phyloP scores from a whole-genome alignment of 35 echinoderm and acorn worm species.

The Apostichopus japonicus region DNA sequence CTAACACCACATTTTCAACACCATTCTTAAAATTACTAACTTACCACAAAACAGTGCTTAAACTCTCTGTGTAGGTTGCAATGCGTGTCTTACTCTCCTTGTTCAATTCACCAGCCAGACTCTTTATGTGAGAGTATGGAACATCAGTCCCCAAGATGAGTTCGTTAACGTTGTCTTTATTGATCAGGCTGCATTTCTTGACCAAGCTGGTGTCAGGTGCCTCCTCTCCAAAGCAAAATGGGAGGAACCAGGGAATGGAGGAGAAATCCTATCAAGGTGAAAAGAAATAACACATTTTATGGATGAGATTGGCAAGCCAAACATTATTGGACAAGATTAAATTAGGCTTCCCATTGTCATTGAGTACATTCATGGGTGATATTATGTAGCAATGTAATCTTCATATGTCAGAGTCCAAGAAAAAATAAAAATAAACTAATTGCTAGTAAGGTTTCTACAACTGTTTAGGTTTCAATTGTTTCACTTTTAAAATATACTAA shows the following conservation, averaged over 20 bases:
- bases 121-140: conserved; percentile 84
- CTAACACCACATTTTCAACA: no score
- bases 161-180: conserved; percentile 77
- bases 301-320: neutral
- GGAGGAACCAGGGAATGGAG: conserved; percentile 80
- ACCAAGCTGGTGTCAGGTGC: conserved; percentile 79
- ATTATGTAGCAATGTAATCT: neutral
- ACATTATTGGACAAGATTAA: neutral
- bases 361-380: neutral
- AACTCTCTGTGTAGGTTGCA: conserved; percentile 67
- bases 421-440: no score
- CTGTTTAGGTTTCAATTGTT: no score
- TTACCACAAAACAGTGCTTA: conserved; percentile 90
- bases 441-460: no score
- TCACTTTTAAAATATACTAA: no score
- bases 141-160: conserved; percentile 59
- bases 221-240: conserved; percentile 80
- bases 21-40: neutral
- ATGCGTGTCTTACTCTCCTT: conserved; percentile 74
- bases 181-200: conserved; percentile 55
- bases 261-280: conserved; percentile 70
- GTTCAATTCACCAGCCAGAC: conserved; percentile 35
- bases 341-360: no score
- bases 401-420: neutral
- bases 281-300: neutral